These are phyloP conservation scores for Jordanella pulchra DNA, from an alignment of 2,797 vertebrate genomes.

Conservation along the genomic window DNA sequence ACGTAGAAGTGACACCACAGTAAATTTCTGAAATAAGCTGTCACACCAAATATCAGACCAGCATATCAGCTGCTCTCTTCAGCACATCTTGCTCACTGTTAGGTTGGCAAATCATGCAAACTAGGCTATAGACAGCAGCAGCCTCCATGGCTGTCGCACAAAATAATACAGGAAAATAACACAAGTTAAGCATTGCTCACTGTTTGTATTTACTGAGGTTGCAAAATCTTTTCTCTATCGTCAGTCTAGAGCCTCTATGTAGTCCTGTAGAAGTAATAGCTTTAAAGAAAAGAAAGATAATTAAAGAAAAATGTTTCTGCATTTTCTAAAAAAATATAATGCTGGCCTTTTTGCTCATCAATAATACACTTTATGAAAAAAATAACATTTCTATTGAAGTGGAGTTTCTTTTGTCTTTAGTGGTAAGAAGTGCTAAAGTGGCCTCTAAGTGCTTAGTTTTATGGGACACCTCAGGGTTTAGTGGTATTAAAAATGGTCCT, in stretches of 20 bases:
- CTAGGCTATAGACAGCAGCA: constrained; percentile 23
- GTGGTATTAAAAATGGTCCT: constrained; percentile 29
- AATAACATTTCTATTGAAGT: background rate
- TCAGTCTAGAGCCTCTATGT: background rate
- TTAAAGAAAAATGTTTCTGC: background rate
- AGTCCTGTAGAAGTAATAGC: background rate
- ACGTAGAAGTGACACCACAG: constrained; percentile 61
- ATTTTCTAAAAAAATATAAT: background rate
- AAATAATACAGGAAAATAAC: constrained; percentile 45
- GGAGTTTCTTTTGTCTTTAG: constrained; percentile 50
- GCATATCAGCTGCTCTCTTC: constrained; percentile 53
- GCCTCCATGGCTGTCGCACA: constrained; percentile 54
- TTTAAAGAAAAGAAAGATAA: background rate
- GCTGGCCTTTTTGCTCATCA: background rate
- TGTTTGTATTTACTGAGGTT: constrained; percentile 6
- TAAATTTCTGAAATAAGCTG: constrained; percentile 76
- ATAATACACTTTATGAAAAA: background rate
- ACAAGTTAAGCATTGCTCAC: constrained; percentile 24
- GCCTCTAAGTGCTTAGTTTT: constrained; percentile 61
- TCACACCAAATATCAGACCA: constrained; percentile 53
- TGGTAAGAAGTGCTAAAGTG: constrained; percentile 48
- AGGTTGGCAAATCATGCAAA: constrained; percentile 47
- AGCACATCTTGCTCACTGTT: constrained; percentile 45
- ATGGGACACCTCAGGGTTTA: constrained; percentile 37
- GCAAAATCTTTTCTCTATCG: constrained; percentile 17